A percentile compares a stretch with the other conserved stretches of the same genome.
Conservation (phyloP, 2,888 invertebrate species). For the Drosophila parthenogenetica region DNA sequence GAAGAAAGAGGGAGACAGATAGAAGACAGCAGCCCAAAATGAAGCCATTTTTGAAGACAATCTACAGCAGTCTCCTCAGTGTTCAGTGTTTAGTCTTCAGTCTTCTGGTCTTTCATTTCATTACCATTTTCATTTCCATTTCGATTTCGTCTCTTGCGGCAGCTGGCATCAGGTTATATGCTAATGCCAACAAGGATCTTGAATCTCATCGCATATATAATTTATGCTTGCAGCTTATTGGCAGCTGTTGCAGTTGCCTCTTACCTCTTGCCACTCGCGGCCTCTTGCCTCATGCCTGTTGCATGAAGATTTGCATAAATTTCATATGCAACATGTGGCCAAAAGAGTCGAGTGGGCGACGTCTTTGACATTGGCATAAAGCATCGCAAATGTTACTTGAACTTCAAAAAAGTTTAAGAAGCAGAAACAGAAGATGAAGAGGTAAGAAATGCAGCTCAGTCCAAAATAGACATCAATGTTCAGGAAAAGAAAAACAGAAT, state of each 20-base stretch:
- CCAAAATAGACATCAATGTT: conserved; percentile 70
- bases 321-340: conserved; percentile 75
- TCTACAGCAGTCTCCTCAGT: conserved; percentile 3
- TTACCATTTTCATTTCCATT: conserved; percentile 29
- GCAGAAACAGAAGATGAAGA: no score
- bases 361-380: conserved; percentile 64
- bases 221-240: conserved; percentile 75
- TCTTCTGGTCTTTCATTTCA: conserved; percentile 12
- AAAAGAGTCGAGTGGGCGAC: conserved; percentile 63
- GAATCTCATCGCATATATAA: conserved; percentile 71
- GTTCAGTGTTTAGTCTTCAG: conserved; percentile 14
- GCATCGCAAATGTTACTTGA: conserved; percentile 49
- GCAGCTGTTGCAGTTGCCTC: conserved; percentile 59
- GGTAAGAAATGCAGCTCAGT: conserved; percentile 19
- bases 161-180: conserved; percentile 72
- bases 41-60: conserved; percentile 63
- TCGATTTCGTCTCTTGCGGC: conserved; percentile 24
- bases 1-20: conserved; percentile 2
- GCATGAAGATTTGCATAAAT: conserved; percentile 70
- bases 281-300: conserved; percentile 26
- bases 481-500: conserved; percentile 41
- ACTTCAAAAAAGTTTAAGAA: conserved; percentile 35
- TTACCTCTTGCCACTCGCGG: conserved; percentile 13
- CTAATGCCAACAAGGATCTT: conserved; percentile 72
- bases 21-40: conserved; percentile 45